Evolutionary conservation across 2,797 vertebrate genomes (phyloP).

Genomic region (Poecilia velifera): DNA sequence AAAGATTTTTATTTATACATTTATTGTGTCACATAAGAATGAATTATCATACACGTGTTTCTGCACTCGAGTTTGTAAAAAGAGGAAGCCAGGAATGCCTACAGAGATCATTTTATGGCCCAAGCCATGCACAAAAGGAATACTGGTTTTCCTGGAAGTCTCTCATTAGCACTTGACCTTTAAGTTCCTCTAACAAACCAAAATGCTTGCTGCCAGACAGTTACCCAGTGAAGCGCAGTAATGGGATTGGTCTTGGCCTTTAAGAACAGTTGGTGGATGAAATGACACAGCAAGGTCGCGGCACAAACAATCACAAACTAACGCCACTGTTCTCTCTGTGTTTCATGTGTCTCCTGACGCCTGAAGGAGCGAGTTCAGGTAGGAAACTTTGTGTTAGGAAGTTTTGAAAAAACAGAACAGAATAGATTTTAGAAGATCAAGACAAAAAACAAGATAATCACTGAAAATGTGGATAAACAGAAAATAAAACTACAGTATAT

Average conservation of each 20-base stretch:
- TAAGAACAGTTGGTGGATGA: constrained; percentile 50
- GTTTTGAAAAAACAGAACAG: not conserved
- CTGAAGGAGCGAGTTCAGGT: constrained; percentile 81
- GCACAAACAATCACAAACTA: constrained; percentile 32
- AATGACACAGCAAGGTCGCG: constrained; percentile 37
- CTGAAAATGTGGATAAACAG: not conserved
- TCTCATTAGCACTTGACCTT: constrained; percentile 19
- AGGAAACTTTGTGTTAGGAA: constrained; percentile 20
- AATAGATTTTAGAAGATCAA: not conserved
- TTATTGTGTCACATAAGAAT: not conserved
- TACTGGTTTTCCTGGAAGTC: constrained; percentile 35
- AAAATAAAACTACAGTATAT: not conserved
- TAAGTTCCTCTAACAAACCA: constrained; percentile 7
- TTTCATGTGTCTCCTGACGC: constrained; percentile 34
- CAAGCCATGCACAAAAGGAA: constrained; percentile 9
- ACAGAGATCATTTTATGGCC: constrained; percentile 30
- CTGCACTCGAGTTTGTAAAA: not conserved
- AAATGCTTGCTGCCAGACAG: constrained; percentile 11
- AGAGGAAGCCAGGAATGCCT: constrained; percentile 6
- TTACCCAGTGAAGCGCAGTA: constrained; percentile 39
- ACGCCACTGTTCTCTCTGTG: constrained; percentile 13
- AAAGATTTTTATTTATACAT: not conserved
- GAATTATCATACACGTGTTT: not conserved
- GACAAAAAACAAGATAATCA: not conserved
- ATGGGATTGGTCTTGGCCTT: constrained; percentile 64